phyloP scores from a whole-genome alignment of 2,888 invertebrate species.

The Epistrophe grossulariae region DNA sequence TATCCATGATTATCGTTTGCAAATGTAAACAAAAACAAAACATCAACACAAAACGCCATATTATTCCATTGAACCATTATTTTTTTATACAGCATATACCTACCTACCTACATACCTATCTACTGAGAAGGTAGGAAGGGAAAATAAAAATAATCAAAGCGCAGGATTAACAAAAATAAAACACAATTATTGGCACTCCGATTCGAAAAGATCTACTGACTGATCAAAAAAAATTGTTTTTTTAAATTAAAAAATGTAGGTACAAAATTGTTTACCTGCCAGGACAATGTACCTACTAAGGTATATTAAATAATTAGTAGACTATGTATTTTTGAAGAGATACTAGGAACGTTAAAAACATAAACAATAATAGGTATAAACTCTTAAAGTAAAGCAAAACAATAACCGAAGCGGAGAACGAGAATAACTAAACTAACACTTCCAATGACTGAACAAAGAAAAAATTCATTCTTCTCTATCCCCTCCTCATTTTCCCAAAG shows the following conservation, averaged over 20 bases:
- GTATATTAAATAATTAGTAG: background rate
- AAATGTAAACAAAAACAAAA: slow-evolving; percentile 21
- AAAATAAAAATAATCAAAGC: background rate
- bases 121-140: too few species aligned
- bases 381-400: background rate
- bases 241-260: background rate
- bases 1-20: background rate
- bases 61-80: slow-evolving; percentile 3
- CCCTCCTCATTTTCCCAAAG: background rate
- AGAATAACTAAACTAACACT: slow-evolving; percentile 25
- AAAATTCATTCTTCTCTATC: background rate
- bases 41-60: slow-evolving; percentile 1
- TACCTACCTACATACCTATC: too few species aligned
- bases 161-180: background rate
- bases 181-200: background rate
- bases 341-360: background rate
- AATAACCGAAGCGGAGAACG: slow-evolving; percentile 9
- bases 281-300: background rate
- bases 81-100: too few species aligned
- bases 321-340: background rate
- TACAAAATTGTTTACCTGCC: background rate
- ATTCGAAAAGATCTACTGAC: background rate
- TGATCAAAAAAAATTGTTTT: background rate
- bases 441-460: slow-evolving; percentile 21
- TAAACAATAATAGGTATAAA: background rate